These are phyloP conservation scores for Drosophila percnosoma DNA, from an alignment of 2,888 invertebrate species.

Conservation along the genomic window DNA sequence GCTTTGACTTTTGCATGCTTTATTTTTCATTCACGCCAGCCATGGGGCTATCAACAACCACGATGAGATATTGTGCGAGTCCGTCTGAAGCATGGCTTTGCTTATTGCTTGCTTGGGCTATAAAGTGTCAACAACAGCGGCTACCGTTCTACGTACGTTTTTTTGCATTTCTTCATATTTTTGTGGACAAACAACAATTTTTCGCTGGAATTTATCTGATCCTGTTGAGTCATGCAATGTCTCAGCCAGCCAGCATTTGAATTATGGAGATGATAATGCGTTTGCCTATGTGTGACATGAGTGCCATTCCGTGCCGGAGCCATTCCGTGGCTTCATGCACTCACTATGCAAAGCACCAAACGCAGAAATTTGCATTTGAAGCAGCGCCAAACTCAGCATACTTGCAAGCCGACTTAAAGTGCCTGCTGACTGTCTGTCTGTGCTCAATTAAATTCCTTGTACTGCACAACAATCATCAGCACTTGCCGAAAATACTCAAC, in stretches of 20 bases:
- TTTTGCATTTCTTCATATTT: conserved; percentile 74
- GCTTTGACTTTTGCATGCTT: conserved; percentile 44
- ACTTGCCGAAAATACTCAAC: conserved; percentile 48
- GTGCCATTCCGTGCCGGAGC: conserved; percentile 46
- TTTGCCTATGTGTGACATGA: conserved; percentile 69
- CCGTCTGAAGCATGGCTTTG: conserved; percentile 32
- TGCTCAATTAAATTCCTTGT: conserved; percentile 75
- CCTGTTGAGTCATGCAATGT: conserved; percentile 76
- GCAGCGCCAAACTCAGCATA: conserved; percentile 47
- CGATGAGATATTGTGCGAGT: conserved; percentile 63
- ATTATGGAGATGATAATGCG: conserved; percentile 81
- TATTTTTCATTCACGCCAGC: conserved; percentile 68
- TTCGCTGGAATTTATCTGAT: conserved; percentile 73
- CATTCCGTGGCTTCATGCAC: conserved; percentile 10
- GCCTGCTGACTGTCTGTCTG: neutral
- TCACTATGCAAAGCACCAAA: conserved; percentile 10
- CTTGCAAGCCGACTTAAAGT: conserved; percentile 11
- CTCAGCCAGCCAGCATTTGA: conserved; percentile 68
- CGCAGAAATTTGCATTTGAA: conserved; percentile 50
- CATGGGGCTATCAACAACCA: conserved; percentile 55
- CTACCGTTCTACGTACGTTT: conserved; percentile 73
- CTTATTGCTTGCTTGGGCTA: conserved; percentile 17
- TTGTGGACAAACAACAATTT: conserved; percentile 62
- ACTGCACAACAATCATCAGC: conserved; percentile 49
- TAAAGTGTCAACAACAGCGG: conserved; percentile 77